Evolutionary conservation across 2,113 vertebrate species (phyloP).

Genomic region (Sebastes schlegelii): DNA sequence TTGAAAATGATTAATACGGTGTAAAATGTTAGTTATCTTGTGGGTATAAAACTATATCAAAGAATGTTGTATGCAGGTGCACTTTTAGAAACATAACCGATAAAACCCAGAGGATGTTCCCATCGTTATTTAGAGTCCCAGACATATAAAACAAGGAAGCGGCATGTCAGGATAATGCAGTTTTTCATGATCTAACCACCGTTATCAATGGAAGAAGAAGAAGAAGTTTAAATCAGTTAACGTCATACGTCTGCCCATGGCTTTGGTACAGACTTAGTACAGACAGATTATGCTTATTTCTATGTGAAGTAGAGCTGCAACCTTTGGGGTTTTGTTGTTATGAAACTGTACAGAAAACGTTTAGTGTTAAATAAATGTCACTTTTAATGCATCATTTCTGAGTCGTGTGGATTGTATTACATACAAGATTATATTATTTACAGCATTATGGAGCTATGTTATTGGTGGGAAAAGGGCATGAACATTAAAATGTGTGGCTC

Average conservation of each 20-base stretch:
- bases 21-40: conserved; percentile 36
- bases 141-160: conserved; percentile 7
- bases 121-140: conserved; percentile 10
- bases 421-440: neutral
- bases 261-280: conserved; percentile 59
- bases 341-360: conserved; percentile 79
- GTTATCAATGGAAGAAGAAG: neutral
- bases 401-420: conserved; percentile 15
- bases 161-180: neutral
- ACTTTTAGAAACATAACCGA: conserved; percentile 63
- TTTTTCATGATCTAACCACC: neutral
- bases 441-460: neutral
- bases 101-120: conserved; percentile 40
- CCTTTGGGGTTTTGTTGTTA: conserved; percentile 72
- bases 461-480: neutral
- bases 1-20: conserved; percentile 4
- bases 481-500: neutral
- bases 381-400: conserved; percentile 65
- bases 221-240: conserved; percentile 12
- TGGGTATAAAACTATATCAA: conserved; percentile 48
- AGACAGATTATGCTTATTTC: conserved; percentile 60
- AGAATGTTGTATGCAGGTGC: conserved; percentile 73
- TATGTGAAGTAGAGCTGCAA: conserved; percentile 75
- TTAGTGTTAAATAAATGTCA: conserved; percentile 85
- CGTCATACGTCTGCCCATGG: conserved; percentile 34